These are phyloP conservation scores for Diarsia brunnea DNA, from an alignment of 2,888 invertebrate species.

Conservation along the genomic window DNA sequence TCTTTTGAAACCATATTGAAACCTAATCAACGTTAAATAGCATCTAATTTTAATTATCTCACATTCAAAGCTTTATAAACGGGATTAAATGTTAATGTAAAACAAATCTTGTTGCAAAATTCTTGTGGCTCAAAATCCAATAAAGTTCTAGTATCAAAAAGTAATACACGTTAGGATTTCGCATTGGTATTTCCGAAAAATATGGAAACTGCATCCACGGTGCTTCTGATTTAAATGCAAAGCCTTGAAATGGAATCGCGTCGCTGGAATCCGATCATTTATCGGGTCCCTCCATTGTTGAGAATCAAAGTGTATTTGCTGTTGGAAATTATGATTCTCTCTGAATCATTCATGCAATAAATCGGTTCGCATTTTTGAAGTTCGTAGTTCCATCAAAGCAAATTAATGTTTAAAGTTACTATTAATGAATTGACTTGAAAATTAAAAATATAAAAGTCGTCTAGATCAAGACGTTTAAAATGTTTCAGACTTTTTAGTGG, in stretches of 20 bases:
- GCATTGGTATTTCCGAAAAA: constrained; percentile 73
- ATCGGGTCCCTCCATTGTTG: constrained; percentile 73
- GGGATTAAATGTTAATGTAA: constrained; percentile 3
- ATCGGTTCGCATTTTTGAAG: constrained; percentile 6
- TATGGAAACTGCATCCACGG: constrained; percentile 78
- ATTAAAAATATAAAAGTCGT: background rate
- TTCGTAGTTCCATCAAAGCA: background rate
- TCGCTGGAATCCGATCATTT: constrained; percentile 75
- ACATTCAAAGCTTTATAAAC: constrained; percentile 5
- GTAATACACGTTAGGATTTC: constrained; percentile 46
- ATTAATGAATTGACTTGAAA: background rate
- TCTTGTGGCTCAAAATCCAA: constrained; percentile 31
- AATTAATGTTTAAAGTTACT: background rate
- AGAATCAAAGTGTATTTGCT: constrained; percentile 64
- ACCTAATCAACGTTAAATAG: constrained; percentile 15
- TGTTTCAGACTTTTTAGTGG: too few species aligned
- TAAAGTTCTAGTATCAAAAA: constrained; percentile 37
- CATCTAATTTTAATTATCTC: constrained; percentile 32
- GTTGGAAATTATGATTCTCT: constrained; percentile 65
- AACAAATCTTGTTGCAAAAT: background rate
- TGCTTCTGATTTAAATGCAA: constrained; percentile 83
- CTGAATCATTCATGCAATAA: constrained; percentile 37
- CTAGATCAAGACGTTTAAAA: too few species aligned
- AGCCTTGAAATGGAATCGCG: constrained; percentile 80
- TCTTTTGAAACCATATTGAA: constrained; percentile 20